Evolutionary conservation across 1,140 invertebrate genomes (phyloP).

Genomic region (Orius insidiosus): DNA sequence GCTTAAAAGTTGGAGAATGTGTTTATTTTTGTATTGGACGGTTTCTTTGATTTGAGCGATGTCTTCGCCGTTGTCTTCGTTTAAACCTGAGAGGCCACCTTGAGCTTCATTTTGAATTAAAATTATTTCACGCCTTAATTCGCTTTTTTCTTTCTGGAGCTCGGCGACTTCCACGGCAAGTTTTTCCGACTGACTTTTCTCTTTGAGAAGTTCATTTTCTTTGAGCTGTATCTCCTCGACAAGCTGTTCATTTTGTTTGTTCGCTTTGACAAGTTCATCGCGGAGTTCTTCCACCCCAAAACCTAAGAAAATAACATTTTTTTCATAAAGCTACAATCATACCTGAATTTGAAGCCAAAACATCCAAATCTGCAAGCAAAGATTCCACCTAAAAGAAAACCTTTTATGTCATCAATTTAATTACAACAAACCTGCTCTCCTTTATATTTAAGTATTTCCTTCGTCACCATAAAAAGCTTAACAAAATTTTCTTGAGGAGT

Average conservation of each 20-base stretch:
- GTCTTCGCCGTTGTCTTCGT: conserved; percentile 22
- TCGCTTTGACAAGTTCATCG: conserved; percentile 20
- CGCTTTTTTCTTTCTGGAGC: conserved; percentile 31
- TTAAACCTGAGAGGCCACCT: conserved; percentile 12
- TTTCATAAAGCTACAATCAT: not conserved
- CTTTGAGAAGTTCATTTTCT: conserved; percentile 18
- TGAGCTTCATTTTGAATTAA: conserved; percentile 17
- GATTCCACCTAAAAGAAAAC: conserved; percentile 27
- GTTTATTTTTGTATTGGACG: conserved; percentile 41
- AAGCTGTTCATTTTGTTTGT: conserved; percentile 22
- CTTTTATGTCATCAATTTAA: not conserved
- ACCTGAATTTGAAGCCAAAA: conserved; percentile 28
- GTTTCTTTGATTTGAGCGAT: conserved; percentile 33
- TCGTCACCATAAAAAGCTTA: conserved; percentile 34
- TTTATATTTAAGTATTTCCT: conserved; percentile 45
- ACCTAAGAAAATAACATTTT: conserved; percentile 4
- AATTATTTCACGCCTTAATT: conserved; percentile 27
- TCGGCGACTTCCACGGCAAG: conserved; percentile 28
- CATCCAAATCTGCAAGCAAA: conserved; percentile 31
- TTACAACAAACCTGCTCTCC: conserved; percentile 36
- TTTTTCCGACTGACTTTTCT: conserved; percentile 28
- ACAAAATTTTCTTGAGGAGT: conserved; percentile 32
- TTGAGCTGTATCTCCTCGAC: conserved; percentile 19
- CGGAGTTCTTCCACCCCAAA: conserved; percentile 16
- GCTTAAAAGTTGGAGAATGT: conserved; percentile 42